A percentile compares a stretch with the other conserved stretches of the same genome.
Conservation (phyloP, 2,113 vertebrate species). For the Dipodomys ordii region DNA sequence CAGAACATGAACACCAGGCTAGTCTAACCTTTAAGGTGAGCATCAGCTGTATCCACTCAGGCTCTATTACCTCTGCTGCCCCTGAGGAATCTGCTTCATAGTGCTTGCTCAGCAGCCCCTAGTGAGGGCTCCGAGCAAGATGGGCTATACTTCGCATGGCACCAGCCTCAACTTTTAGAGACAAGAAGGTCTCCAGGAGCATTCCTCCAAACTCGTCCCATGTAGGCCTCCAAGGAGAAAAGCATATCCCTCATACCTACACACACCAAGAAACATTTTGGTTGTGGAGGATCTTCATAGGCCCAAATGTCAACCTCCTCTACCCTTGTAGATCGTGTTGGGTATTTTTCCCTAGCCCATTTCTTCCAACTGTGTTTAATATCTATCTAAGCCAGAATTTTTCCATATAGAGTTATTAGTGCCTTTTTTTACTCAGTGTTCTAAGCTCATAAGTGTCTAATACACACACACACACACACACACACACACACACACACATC, state of each 20-base stretch:
- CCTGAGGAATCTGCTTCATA: neutral
- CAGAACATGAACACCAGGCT: neutral
- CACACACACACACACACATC: neutral
- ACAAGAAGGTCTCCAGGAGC: no score
- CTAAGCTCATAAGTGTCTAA: neutral
- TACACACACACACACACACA: neutral
- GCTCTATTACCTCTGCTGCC: neutral
- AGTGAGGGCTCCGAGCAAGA: neutral
- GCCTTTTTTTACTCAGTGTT: neutral
- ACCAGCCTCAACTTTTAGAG: neutral
- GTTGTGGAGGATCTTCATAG: neutral
- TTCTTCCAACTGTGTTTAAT: neutral
- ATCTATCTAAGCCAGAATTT: neutral
- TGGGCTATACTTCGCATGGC: neutral
- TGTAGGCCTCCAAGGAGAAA: rapidly evolving
- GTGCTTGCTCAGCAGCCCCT: neutral
- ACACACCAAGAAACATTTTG: neutral
- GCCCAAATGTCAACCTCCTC: neutral
- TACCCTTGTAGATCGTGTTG: rapidly evolving
- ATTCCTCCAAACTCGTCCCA: neutral
- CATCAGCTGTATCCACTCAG: neutral
- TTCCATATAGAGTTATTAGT: no score
- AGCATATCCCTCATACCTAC: neutral
- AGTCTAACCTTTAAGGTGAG: neutral
- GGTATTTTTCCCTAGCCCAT: neutral